Percentiles rank a stretch among this genome's conserved stretches.
Evolutionary conservation across 2,113 vertebrate genomes (phyloP).

Genomic region (Halichoerus grypus): DNA sequence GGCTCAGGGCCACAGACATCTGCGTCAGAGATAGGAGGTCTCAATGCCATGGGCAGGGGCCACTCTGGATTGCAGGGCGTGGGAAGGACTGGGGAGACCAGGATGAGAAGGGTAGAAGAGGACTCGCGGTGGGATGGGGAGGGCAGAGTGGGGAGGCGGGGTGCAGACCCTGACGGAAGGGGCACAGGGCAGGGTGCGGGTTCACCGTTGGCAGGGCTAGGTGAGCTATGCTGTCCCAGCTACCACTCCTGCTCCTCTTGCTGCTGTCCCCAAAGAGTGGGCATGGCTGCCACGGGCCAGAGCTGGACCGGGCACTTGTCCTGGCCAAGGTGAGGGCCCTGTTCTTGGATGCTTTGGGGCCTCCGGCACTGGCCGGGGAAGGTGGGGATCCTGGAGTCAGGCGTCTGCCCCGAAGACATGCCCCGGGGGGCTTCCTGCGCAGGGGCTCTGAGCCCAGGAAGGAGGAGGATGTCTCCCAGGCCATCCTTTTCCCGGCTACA

Average conservation of each 20-base stretch:
- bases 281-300: constrained; percentile 72
- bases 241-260: constrained; percentile 82
- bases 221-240: constrained; percentile 79
- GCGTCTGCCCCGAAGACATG: constrained; percentile 76
- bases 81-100: constrained; percentile 11
- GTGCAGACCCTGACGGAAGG: constrained; percentile 41
- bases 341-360: constrained; percentile 86
- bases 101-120: constrained; percentile 68
- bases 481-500: constrained; percentile 93
- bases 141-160: neutral
- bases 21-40: constrained; percentile 78
- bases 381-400: constrained; percentile 68
- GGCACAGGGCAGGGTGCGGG: neutral
- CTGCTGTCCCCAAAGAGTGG: constrained; percentile 68
- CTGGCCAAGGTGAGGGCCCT: constrained; percentile 87
- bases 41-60: constrained; percentile 70
- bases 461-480: constrained; percentile 88
- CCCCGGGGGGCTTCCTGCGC: constrained; percentile 61
- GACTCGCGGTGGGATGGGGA: constrained; percentile 62
- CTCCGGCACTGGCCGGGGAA: constrained; percentile 67
- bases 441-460: constrained; percentile 46
- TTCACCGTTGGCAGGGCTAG: neutral
- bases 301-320: constrained; percentile 83
- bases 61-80: neutral
- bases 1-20: constrained; percentile 82